Conservation (phyloP, 2,888 invertebrate species). For the Zaprionus lineosus region DNA sequence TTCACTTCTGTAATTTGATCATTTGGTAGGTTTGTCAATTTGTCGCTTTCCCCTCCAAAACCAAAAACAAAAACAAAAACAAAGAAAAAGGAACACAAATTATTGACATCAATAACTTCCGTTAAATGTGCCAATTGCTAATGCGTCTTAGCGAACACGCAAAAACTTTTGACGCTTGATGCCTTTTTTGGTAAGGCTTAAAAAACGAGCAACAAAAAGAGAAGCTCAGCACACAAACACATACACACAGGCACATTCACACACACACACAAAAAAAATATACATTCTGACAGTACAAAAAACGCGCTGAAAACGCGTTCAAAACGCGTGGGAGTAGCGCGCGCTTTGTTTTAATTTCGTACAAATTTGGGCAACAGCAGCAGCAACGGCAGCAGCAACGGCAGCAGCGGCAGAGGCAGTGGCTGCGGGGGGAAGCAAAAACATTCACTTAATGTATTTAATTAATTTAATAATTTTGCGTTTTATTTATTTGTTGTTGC, state of each 20-base stretch:
- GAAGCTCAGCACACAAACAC: too few species aligned
- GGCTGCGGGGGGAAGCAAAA: slow-evolving; percentile 3
- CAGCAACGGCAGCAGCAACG: background rate
- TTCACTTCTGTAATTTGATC: slow-evolving; percentile 1
- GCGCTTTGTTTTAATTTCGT: slow-evolving; percentile 67
- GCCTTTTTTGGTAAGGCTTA: slow-evolving; percentile 66
- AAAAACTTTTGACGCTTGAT: slow-evolving; percentile 40
- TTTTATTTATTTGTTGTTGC: slow-evolving; percentile 22
- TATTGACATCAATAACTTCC: slow-evolving; percentile 69
- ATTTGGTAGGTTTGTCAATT: slow-evolving; percentile 43
- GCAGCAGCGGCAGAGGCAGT: background rate
- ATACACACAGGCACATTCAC: too few species aligned
- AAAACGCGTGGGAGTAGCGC: slow-evolving; percentile 55
- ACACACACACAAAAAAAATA: slow-evolving; percentile 20
- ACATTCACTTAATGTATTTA: slow-evolving; percentile 43
- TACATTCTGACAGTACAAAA: slow-evolving; percentile 8
- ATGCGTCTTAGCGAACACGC: slow-evolving; percentile 58
- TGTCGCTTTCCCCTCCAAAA: slow-evolving; percentile 46
- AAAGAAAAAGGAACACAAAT: too few species aligned
- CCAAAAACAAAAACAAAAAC: too few species aligned
- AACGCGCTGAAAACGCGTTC: slow-evolving; percentile 33
- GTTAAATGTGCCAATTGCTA: slow-evolving; percentile 73
- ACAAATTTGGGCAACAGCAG: slow-evolving; percentile 68
- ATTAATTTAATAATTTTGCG: slow-evolving; percentile 56
- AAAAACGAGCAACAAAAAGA: too few species aligned